phyloP scores from a whole-genome alignment of 2,888 invertebrate genomes.

The Patella pellucida region DNA sequence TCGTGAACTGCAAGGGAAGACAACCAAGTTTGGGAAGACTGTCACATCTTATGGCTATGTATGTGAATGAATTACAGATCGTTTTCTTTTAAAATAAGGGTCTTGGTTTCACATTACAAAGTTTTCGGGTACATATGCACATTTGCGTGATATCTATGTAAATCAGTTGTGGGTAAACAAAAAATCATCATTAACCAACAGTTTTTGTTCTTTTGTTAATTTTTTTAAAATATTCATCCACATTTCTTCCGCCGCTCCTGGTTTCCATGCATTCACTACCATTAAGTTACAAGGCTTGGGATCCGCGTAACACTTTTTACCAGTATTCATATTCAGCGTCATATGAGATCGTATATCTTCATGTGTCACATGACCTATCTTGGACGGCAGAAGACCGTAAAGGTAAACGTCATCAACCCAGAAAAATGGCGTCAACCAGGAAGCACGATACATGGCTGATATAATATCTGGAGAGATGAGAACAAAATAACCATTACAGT shows the following conservation, averaged over 20 bases:
- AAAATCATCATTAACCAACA: not conserved
- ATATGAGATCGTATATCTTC: conserved; percentile 85
- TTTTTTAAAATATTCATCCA: conserved; percentile 44
- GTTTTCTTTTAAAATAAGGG: too few relatives aligned
- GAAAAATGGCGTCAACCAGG: conserved; percentile 64
- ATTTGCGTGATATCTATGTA: too few relatives aligned
- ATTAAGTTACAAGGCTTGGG: conserved; percentile 41
- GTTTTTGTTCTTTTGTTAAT: not conserved
- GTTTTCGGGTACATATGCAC: too few relatives aligned
- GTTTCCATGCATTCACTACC: conserved; percentile 42
- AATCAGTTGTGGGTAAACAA: not conserved
- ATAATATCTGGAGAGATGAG: conserved; percentile 57
- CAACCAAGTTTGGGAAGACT: too few relatives aligned
- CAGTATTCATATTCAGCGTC: conserved; percentile 78
- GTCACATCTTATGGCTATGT: too few relatives aligned
- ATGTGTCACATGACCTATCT: conserved; percentile 50
- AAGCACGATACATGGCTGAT: conserved; percentile 53
- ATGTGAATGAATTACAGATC: too few relatives aligned
- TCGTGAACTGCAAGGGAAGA: too few relatives aligned
- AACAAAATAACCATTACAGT: conserved; percentile 65
- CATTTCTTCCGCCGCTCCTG: conserved; percentile 45
- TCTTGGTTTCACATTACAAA: too few relatives aligned
- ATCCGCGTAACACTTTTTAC: conserved; percentile 42
- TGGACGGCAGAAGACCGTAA: conserved; percentile 61
- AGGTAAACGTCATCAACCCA: conserved; percentile 70